These are phyloP conservation scores for Lepidochitona cinerea DNA, from an alignment of 2,888 invertebrate genomes.

Conservation along the genomic window DNA sequence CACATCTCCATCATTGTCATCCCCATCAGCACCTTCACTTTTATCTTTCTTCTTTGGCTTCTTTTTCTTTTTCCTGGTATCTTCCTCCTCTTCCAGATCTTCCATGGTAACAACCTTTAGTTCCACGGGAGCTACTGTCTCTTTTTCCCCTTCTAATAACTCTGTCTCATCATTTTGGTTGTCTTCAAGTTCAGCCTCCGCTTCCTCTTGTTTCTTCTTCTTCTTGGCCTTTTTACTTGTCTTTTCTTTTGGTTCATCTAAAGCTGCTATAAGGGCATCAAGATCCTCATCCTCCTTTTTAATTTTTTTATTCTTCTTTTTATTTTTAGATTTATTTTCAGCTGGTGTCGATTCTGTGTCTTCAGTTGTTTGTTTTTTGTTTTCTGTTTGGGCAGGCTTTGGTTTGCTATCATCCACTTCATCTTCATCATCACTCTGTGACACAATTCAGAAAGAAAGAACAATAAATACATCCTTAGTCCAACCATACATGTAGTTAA, in stretches of 20 bases:
- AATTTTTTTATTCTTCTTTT: constrained; percentile 51
- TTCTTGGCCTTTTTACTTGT: constrained; percentile 34
- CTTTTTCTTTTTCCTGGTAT: constrained; percentile 42
- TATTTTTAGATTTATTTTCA: constrained; percentile 35
- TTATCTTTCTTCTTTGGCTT: constrained; percentile 31
- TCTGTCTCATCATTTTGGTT: background rate
- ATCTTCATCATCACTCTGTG: too few relatives aligned
- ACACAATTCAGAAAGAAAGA: too few relatives aligned
- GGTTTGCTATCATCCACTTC: too few relatives aligned
- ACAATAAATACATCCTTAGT: too few relatives aligned
- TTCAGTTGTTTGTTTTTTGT: too few relatives aligned
- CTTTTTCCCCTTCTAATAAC: background rate
- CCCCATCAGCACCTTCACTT: constrained; percentile 23
- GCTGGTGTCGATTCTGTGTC: background rate
- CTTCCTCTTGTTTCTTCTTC: constrained; percentile 8
- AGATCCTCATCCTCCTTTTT: constrained; percentile 63
- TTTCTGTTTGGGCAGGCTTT: too few relatives aligned
- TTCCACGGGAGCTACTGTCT: background rate
- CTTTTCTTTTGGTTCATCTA: constrained; percentile 58
- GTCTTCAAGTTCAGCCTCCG: constrained; percentile 22
- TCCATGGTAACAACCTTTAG: constrained; percentile 35
- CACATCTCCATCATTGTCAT: constrained; percentile 40
- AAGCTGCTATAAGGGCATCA: constrained; percentile 64
- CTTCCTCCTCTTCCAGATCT: constrained; percentile 46
- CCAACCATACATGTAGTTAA: too few relatives aligned